Conservation (phyloP, 2,113 vertebrate species). For the Acanthochromis polyacanthus region DNA sequence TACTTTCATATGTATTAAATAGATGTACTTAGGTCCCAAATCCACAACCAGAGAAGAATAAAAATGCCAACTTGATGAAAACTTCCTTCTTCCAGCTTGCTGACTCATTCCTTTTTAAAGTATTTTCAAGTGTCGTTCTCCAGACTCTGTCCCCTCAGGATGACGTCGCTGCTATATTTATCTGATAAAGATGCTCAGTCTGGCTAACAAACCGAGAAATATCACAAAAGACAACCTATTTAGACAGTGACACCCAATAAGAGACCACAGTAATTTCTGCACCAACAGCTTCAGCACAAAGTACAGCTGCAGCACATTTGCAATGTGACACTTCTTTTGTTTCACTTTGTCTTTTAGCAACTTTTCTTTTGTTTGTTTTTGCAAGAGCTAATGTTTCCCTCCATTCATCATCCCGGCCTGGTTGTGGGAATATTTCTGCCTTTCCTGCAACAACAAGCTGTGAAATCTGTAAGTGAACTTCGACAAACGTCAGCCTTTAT, state of each 20-base stretch:
- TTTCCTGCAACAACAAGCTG: conserved; percentile 22
- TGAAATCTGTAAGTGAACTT: conserved; percentile 27
- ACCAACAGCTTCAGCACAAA: background rate
- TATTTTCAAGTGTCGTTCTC: conserved; percentile 21
- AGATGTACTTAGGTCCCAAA: too few relatives aligned
- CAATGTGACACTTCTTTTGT: background rate
- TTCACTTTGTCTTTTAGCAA: background rate
- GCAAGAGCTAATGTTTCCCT: conserved; percentile 6
- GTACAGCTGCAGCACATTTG: conserved; percentile 8
- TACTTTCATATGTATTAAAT: too few relatives aligned
- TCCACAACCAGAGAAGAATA: too few relatives aligned
- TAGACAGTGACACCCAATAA: background rate
- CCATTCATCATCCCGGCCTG: conserved; percentile 37
- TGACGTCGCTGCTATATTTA: conserved; percentile 24
- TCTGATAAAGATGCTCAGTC: conserved; percentile 12
- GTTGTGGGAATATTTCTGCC: background rate
- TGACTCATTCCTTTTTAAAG: conserved; percentile 35
- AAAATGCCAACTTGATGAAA: too few relatives aligned
- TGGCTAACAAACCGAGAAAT: background rate
- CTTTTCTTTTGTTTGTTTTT: conserved; percentile 19
- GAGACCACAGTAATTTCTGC: background rate
- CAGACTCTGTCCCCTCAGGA: conserved; percentile 10
- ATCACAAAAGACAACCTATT: background rate
- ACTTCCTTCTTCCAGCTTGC: conserved; percentile 23
- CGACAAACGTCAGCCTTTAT: conserved; percentile 19